These are phyloP conservation scores for Microtus ochrogaster DNA, from an alignment of 2,113 vertebrate genomes.

Conservation along the genomic window DNA sequence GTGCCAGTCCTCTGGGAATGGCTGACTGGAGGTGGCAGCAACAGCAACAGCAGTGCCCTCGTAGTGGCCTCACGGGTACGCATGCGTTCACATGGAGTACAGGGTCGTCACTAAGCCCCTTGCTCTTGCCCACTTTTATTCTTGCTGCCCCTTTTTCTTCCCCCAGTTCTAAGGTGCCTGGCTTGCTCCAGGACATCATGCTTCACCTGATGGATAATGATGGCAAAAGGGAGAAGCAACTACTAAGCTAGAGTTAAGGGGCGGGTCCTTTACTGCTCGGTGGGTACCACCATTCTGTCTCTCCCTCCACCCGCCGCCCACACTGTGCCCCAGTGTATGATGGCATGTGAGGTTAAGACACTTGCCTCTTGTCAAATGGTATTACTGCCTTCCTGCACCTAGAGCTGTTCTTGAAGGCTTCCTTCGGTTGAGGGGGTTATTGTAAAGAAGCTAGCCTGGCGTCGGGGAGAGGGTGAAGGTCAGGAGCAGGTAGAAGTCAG, in stretches of 20 bases:
- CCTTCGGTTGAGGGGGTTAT: background rate
- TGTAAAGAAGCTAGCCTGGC: background rate
- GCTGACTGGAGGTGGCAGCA: background rate
- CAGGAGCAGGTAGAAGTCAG: background rate
- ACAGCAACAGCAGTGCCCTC: background rate
- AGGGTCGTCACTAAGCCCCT: background rate
- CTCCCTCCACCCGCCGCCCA: background rate
- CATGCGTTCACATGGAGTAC: background rate
- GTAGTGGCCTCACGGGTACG: conserved; percentile 8
- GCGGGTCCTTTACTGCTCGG: background rate
- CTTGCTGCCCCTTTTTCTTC: background rate
- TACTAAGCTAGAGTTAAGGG: background rate
- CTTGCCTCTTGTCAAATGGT: background rate
- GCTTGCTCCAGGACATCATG: background rate
- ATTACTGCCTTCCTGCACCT: background rate
- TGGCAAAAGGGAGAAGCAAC: background rate
- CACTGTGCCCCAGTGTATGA: background rate
- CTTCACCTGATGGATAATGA: background rate
- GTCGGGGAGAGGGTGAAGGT: background rate
- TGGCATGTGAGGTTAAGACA: background rate
- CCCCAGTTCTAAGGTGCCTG: background rate
- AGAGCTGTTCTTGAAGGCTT: conserved; percentile 15
- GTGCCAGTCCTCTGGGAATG: conserved; percentile 66
- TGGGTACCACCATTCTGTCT: background rate
- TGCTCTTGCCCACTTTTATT: background rate